A percentile compares a stretch with the other conserved stretches of the same genome.
These are phyloP conservation scores for Andrena bicolor DNA, from an alignment of 2,888 invertebrate genomes.

Conservation along the genomic window DNA sequence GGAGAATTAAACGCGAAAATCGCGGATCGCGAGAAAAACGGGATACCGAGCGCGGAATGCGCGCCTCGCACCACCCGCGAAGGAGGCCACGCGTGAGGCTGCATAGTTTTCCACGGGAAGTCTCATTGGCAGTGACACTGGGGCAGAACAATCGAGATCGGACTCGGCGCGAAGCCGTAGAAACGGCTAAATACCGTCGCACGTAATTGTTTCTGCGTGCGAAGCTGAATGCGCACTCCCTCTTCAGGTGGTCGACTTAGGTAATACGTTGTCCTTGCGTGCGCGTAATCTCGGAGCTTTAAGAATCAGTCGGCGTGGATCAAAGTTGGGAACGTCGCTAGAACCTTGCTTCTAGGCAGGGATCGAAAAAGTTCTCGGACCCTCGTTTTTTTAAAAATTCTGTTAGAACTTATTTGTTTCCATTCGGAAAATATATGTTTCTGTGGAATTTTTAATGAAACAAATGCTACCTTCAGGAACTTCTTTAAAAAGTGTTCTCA, in stretches of 20 bases:
- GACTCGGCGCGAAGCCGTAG: slow-evolving; percentile 12
- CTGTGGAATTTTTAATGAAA: too few relatives aligned
- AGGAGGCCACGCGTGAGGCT: slow-evolving; percentile 4
- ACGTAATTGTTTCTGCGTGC: slow-evolving; percentile 39
- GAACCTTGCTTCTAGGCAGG: neutral
- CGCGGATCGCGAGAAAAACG: slow-evolving; percentile 2
- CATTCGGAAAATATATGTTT: too few relatives aligned
- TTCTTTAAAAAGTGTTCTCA: too few relatives aligned
- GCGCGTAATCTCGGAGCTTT: slow-evolving; percentile 28
- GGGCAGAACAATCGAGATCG: slow-evolving; percentile 30
- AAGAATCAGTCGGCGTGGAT: slow-evolving; percentile 10
- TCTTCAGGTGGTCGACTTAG: neutral
- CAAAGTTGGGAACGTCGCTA: neutral
- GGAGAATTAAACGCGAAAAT: slow-evolving; percentile 23
- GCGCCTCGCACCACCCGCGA: neutral
- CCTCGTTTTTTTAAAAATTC: too few relatives aligned
- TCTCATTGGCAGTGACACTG: slow-evolving; percentile 46
- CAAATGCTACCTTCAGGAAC: too few relatives aligned
- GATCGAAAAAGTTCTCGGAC: too few relatives aligned
- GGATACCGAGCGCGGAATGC: too few relatives aligned
- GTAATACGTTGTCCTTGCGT: slow-evolving; percentile 29
- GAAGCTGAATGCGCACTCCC: neutral
- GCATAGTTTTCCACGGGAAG: slow-evolving; percentile 17
- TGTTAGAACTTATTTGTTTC: too few relatives aligned
- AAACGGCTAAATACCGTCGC: slow-evolving; percentile 35